phyloP scores from a whole-genome alignment of 92 coral and sea anemone species.

The Umimayanthus kanabou region DNA sequence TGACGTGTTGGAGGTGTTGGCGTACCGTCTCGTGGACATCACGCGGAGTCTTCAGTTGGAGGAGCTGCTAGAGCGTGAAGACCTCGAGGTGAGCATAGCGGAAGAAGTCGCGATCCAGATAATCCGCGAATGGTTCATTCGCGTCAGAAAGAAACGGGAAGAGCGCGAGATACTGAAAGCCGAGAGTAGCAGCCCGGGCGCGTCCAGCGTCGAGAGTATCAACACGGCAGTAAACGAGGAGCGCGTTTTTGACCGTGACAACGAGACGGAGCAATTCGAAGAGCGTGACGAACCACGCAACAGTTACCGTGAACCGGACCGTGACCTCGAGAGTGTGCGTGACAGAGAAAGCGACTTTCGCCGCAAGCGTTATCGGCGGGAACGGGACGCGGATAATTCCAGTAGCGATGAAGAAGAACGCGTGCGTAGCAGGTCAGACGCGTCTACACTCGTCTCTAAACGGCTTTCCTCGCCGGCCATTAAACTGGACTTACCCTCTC shows the following conservation, averaged over 20 bases:
- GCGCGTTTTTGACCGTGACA: constrained; percentile 39
- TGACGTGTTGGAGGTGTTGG: constrained; percentile 88
- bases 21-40: constrained; percentile 93
- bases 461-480: constrained; percentile 64
- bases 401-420: constrained; percentile 87
- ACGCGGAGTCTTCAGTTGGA: constrained; percentile 91
- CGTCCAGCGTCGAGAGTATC: constrained; percentile 86
- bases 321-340: constrained; percentile 5
- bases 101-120: constrained; percentile 99
- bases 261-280: constrained; percentile 19
- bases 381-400: constrained; percentile 68
- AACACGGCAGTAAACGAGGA: constrained; percentile 75
- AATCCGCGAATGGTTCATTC: constrained; percentile 94
- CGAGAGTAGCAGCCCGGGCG: constrained; percentile 75
- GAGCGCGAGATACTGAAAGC: constrained; percentile 70
- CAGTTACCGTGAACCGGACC: constrained; percentile 38
- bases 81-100: constrained; percentile 87
- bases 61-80: constrained; percentile 94
- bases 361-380: constrained; percentile 52
- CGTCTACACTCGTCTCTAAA: constrained; percentile 54
- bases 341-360: constrained; percentile 24
- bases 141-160: constrained; percentile 78
- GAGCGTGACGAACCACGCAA: constrained; percentile 32
- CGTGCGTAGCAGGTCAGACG: constrained; percentile 42
- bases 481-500: constrained; percentile 34